Conservation (phyloP, 2,113 vertebrate species). For the Lucifuga dentata region DNA sequence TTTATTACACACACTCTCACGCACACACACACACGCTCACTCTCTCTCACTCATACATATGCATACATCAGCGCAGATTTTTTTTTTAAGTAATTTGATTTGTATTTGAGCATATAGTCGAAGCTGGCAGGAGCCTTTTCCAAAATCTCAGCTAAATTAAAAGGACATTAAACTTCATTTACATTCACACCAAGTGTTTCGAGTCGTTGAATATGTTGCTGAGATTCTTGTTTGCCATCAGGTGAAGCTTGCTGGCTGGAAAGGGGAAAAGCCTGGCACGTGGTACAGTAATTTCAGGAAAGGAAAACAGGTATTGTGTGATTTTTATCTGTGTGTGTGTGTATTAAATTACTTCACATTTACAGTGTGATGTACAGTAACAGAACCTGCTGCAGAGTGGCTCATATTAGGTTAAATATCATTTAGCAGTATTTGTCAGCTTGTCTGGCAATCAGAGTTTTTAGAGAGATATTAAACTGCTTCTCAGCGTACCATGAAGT, state of each 20-base stretch:
- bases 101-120: neutral
- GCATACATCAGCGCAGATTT: too few relatives aligned
- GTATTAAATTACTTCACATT: neutral
- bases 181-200: neutral
- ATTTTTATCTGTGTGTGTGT: neutral
- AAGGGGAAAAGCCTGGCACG: slow-evolving; percentile 90
- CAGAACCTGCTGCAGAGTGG: neutral
- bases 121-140: neutral
- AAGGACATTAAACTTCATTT: neutral
- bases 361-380: too few relatives aligned
- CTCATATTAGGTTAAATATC: neutral
- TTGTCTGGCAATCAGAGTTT: neutral
- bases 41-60: too few relatives aligned
- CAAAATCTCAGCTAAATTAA: neutral
- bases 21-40: too few relatives aligned
- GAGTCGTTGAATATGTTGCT: neutral
- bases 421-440: neutral
- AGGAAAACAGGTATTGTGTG: slow-evolving; percentile 90
- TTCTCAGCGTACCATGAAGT: too few relatives aligned
- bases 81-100: too few relatives aligned
- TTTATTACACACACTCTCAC: slow-evolving; percentile 51
- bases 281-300: slow-evolving; percentile 98
- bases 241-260: slow-evolving; percentile 97
- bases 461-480: too few relatives aligned
- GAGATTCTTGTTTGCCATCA: slow-evolving; percentile 77